Evolutionary conservation across 2,113 vertebrate genomes (phyloP).

Genomic region (Coptodon bakossiorum): DNA sequence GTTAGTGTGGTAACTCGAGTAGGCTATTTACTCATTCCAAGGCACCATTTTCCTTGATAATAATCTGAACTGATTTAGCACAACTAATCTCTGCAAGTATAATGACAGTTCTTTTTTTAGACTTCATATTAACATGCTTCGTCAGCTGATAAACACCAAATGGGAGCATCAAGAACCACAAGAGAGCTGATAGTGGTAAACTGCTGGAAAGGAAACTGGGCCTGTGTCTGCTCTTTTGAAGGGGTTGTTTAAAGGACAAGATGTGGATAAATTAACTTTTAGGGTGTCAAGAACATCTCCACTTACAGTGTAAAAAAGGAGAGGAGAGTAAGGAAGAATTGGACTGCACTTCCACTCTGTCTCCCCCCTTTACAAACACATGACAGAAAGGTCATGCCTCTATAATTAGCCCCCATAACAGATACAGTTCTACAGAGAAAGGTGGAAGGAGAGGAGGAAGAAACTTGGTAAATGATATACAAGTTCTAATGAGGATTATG

Average conservation of each 20-base stretch:
- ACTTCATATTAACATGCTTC: background rate
- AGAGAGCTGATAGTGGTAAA: no score
- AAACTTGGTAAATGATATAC: background rate
- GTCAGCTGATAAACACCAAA: background rate
- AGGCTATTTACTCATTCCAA: background rate
- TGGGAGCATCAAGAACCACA: background rate
- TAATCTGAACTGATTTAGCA: background rate
- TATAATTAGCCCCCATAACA: slow-evolving; percentile 57
- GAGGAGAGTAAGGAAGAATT: background rate
- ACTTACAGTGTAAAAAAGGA: slow-evolving; percentile 37
- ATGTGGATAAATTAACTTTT: slow-evolving; percentile 28
- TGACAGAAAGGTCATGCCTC: slow-evolving; percentile 60
- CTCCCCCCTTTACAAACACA: slow-evolving; percentile 31
- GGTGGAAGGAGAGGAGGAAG: background rate
- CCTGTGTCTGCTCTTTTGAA: background rate
- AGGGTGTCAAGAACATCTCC: slow-evolving; percentile 37
- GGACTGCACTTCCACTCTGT: background rate
- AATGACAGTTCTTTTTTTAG: background rate
- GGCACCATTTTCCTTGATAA: background rate
- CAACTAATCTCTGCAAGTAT: background rate
- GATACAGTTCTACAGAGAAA: background rate
- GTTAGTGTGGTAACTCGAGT: background rate
- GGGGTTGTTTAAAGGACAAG: slow-evolving; percentile 49
- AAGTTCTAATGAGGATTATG: background rate
- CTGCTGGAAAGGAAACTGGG: background rate